Conservation (phyloP, 2,113 vertebrate species). For the Morone chrysops region DNA sequence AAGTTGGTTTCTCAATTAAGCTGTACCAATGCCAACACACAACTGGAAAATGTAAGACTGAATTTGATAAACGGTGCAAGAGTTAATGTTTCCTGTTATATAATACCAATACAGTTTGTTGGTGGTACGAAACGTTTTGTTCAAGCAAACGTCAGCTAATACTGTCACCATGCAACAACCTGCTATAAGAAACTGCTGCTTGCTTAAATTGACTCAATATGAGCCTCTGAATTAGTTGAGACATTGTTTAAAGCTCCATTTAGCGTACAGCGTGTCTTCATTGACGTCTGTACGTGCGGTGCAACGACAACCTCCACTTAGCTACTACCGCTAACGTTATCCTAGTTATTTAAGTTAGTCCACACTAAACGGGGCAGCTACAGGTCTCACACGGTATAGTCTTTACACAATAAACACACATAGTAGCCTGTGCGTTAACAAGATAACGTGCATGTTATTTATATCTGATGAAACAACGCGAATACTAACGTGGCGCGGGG, state of each 20-base stretch:
- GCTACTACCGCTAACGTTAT: neutral
- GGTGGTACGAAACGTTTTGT: neutral
- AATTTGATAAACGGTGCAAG: too few species aligned
- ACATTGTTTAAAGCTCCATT: too few species aligned
- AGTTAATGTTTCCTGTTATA: too few species aligned
- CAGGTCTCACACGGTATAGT: accelerated
- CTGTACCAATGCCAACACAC: neutral
- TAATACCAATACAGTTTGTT: too few species aligned
- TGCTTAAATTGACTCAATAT: neutral
- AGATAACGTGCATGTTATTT: neutral
- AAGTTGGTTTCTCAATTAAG: neutral
- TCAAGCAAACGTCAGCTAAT: neutral
- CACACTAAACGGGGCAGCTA: neutral
- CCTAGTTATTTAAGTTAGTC: too few species aligned
- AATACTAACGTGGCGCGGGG: slow-evolving; percentile 31
- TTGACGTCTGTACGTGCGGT: neutral
- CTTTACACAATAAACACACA: neutral
- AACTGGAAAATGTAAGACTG: neutral
- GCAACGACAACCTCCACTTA: neutral
- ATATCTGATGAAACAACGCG: neutral
- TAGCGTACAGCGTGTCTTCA: accelerated
- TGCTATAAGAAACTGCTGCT: neutral
- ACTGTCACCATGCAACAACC: neutral
- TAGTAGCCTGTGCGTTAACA: accelerated
- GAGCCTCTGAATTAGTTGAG: too few species aligned